Evolutionary conservation across 2,797 vertebrate species (phyloP), one percentile per base, ranked within the genome.

Genomic region (Trematomus bernacchii): DNA sequence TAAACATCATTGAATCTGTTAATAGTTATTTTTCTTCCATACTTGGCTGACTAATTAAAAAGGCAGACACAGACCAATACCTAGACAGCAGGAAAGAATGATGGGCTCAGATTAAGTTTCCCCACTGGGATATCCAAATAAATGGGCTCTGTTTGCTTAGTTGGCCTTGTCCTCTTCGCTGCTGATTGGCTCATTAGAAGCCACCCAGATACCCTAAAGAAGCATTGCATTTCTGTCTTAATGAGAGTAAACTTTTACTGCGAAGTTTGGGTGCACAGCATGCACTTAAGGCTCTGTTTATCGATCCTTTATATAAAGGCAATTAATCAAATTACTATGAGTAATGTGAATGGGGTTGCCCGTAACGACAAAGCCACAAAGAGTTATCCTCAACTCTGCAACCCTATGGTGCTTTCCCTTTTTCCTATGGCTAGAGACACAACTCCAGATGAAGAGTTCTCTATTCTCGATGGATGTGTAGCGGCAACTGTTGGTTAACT

Each of bases 161-260:
- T 58, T 23, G 61, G 19, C 46, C 40, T 70, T 8, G 51, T 71
- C 53, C 76, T 42, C 42, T 15, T 82, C 48, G 4, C 44, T 57
- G 62, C 30, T 69, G 73, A 83, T 81, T 63, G 55, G 65, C 71
- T 85, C 81, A 76, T 89, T 85, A 84, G 76, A 60, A 63, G 66
- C 46, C 30, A 18, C 48, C 14, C 48, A 54, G 43, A 64, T 50
- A 15, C 43, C 67, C 76, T 16, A 58, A 47, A 64, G 68, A 75
- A 18, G 7, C 21, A 82, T 77, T 65, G 69, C 50, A 68, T 73
- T 79, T 52, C 71, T 85, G 74, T 77, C 73, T 53, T 14, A 42
- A 47, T 53, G 44, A 65, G 43, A 75, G 51, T 43, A n/a, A 82
- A 76, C 30, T 58, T 82, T 66, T 21, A 21, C 62, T 19, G 10